Base-by-base conservation (phyloP, 2,113 vertebrate species). In the Phyllostomus discolor region DNA sequence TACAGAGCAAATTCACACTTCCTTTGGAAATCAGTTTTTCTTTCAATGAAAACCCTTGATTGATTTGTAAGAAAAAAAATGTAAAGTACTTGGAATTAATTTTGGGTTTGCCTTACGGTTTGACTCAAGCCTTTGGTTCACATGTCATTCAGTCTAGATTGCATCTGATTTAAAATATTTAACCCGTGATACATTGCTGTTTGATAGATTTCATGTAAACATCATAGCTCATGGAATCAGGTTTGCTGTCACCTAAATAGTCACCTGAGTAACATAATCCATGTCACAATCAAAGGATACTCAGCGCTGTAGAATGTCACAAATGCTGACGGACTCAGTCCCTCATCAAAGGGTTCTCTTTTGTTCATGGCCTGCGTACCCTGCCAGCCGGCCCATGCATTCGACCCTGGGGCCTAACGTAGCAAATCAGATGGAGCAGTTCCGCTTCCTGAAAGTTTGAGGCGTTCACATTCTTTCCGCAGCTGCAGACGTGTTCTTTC, bases 61-160 rank as follows among this genome's bases (percentile, higher is more conserved):
- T 93, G 75, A 87, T 59, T 92, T 92, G 14, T 85, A 78, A 82
- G 41, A 88, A 43, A 31, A 31, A 83, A 67, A 93, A 83, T 26
- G 43, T 17, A 43, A 79, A 75, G 28, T 38, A 9, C 24, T 28
- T 38, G 69, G 69, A 94, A 70, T 92, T 76, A 31, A 70, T 70
- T 43, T 72, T 70, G 5, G 10, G 26, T 57, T 94, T 80, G 35
- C 14, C 14, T 91, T 38, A 41, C 35, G 24, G 20, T 90, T 85
- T 93, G 12, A n/a, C 76, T 93, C 54, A 94, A 88, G 15, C 19
- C 7, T 28, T 69, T 90, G 43, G 38, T 87, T 84, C 62, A 43
- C 64, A 85, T 62, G 46, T 67, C 38, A 81, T 50, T 95, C 38
- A 31, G 26, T 62, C 33, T 54, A 15, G n/a, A 78, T 66, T 26